Conservation (phyloP, 2,888 invertebrate genomes). For the Drosophila limbata region DNA sequence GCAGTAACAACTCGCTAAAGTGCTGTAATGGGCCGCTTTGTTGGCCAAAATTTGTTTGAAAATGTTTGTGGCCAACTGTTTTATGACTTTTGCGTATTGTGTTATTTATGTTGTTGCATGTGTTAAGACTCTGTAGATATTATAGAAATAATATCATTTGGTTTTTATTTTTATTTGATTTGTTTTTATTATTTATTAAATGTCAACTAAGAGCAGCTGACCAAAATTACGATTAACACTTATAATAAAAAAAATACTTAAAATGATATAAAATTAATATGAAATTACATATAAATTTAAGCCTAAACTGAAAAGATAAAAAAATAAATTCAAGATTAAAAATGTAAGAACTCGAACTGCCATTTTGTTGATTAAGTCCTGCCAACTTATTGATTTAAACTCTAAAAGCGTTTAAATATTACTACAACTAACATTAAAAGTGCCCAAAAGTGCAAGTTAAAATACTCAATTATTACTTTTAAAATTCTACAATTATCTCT, state of each 20-base stretch:
- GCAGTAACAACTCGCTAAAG: slow-evolving; percentile 39
- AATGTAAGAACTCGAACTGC: no score
- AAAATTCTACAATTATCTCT: slow-evolving; percentile 8
- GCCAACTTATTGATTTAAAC: not conserved
- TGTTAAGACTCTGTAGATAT: not conserved
- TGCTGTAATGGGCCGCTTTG: slow-evolving; percentile 45
- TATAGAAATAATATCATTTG: not conserved
- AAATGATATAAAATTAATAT: no score
- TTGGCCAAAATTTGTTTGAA: slow-evolving; percentile 32
- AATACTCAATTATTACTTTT: not conserved
- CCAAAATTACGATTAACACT: no score
- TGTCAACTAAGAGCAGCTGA: no score
- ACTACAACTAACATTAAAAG: not conserved
- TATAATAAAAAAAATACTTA: no score
- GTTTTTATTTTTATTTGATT: no score
- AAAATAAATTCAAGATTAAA: no score
- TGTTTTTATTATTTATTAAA: no score
- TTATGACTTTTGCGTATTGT: slow-evolving; percentile 1
- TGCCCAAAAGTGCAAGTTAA: not conserved
- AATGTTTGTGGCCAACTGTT: slow-evolving; percentile 20
- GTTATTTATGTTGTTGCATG: not conserved
- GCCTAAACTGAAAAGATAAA: no score
- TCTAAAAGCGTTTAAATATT: not conserved
- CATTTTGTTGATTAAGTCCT: no score
- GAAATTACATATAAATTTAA: no score